phyloP scores from a whole-genome alignment of 2,888 invertebrate genomes.

The Autographa gamma region DNA sequence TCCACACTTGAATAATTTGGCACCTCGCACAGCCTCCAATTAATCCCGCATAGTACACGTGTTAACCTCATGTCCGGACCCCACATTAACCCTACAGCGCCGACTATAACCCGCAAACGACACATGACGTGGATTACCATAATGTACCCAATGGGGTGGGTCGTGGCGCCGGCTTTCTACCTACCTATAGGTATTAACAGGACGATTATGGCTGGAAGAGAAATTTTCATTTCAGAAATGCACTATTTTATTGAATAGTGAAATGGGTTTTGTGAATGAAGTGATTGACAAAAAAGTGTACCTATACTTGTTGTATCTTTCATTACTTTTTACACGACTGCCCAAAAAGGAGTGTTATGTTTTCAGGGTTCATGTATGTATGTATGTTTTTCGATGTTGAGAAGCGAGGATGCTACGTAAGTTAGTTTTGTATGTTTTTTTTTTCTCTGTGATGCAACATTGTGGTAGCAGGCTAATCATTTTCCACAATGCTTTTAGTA shows the following conservation, averaged over 20 bases:
- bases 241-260: not conserved
- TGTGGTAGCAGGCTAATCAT: not conserved
- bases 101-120: conserved; percentile 1
- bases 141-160: conserved; percentile 2
- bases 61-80: not conserved
- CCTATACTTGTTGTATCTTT: no score
- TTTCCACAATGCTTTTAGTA: not conserved
- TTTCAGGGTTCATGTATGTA: no score
- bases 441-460: not conserved
- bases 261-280: not conserved
- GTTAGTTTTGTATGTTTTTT: not conserved
- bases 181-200: not conserved
- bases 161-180: not conserved
- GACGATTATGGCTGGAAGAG: not conserved
- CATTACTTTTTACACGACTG: no score
- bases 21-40: not conserved
- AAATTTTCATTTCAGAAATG: not conserved
- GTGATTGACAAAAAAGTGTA: not conserved
- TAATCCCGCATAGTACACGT: not conserved
- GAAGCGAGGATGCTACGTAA: no score
- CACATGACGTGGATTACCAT: conserved; percentile 2
- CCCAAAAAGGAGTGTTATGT: no score
- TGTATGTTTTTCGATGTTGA: no score
- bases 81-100: not conserved
- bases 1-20: not conserved